phyloP scores from a whole-genome alignment of 2,113 vertebrate genomes.

The Oriolus oriolus region DNA sequence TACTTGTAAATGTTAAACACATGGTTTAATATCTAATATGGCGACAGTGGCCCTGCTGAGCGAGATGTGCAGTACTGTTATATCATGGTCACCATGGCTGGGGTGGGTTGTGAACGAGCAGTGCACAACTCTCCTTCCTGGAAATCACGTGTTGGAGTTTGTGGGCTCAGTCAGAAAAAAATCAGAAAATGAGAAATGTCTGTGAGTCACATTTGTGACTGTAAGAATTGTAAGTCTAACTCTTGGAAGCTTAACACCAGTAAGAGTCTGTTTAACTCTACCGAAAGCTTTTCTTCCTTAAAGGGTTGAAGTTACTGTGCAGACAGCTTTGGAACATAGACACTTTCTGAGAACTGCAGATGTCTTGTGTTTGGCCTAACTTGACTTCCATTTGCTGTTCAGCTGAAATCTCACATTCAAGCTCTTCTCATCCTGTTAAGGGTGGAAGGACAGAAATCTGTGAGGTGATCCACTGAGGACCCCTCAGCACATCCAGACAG shows the following conservation, averaged over 20 bases:
- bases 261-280: background rate
- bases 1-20: conserved; percentile 54
- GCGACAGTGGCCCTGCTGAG: background rate
- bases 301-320: background rate
- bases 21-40: background rate
- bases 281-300: background rate
- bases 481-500: background rate
- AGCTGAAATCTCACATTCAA: background rate
- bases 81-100: background rate
- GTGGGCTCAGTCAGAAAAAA: background rate
- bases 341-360: background rate
- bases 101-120: accelerated
- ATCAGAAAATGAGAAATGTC: background rate
- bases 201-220: background rate
- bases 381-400: background rate
- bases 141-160: background rate
- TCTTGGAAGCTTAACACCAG: background rate
- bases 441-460: background rate
- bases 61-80: background rate
- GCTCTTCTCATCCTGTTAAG: accelerated
- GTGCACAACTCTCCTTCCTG: background rate
- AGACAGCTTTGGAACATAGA: background rate
- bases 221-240: background rate
- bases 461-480: background rate
- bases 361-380: background rate